A percentile compares a stretch with the other conserved stretches of the same genome.
phyloP scores from a whole-genome alignment of 2,797 vertebrate species.

The Urocyon cinereoargenteus region DNA sequence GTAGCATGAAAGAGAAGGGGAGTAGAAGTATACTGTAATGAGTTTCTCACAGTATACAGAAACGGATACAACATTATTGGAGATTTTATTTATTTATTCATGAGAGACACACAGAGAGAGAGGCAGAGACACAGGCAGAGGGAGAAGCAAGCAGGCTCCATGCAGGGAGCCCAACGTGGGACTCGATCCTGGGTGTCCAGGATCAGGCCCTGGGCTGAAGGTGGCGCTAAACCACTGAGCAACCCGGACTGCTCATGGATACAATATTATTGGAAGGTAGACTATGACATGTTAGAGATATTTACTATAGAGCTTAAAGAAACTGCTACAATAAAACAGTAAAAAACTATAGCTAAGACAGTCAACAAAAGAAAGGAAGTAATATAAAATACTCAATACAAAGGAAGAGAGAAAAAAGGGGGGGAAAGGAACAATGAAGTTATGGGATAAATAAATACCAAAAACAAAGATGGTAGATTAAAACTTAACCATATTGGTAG shows the following conservation, averaged over 20 bases:
- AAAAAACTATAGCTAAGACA: not conserved
- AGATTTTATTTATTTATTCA: not conserved
- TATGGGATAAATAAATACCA: not conserved
- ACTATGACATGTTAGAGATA: not conserved
- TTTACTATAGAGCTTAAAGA: not conserved
- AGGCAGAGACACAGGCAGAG: too few relatives aligned
- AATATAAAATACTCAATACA: not conserved
- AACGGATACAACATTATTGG: not conserved
- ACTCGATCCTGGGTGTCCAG: too few relatives aligned
- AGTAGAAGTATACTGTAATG: not conserved
- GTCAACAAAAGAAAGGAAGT: not conserved
- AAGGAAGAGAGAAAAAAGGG: not conserved
- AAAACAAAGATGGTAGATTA: not conserved
- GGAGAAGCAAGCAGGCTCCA: too few relatives aligned
- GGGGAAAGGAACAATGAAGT: not conserved
- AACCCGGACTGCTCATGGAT: not conserved
- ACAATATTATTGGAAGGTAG: not conserved
- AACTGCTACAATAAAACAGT: not conserved
- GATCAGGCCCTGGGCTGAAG: too few relatives aligned
- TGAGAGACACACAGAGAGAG: too few relatives aligned
- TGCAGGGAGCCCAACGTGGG: too few relatives aligned
- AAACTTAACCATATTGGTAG: not conserved
- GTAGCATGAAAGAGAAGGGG: not conserved
- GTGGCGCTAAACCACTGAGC: too few relatives aligned
- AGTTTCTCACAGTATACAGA: not conserved